Evolutionary conservation across 2,888 invertebrate genomes (phyloP).

Genomic region (Galeruca laticollis): DNA sequence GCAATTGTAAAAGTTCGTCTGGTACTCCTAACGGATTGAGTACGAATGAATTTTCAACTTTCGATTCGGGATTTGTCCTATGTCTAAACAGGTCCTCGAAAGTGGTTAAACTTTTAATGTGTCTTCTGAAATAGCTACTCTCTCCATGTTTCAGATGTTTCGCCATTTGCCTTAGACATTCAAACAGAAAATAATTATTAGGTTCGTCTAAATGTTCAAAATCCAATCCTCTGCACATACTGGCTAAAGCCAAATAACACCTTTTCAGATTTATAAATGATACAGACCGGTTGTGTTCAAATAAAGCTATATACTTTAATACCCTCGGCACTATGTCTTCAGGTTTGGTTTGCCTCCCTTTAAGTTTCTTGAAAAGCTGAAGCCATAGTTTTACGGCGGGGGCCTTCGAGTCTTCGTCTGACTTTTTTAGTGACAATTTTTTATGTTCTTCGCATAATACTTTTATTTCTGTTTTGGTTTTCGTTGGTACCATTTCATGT

Average conservation of each 20-base stretch:
- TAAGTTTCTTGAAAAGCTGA: conserved; percentile 51
- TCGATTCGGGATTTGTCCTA: conserved; percentile 21
- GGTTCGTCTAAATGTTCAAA: conserved; percentile 43
- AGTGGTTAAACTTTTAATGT: conserved; percentile 39
- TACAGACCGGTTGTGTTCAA: conserved; percentile 53
- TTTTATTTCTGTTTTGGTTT: conserved; percentile 55
- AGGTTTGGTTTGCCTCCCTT: conserved; percentile 37
- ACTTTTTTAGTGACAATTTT: conserved; percentile 47
- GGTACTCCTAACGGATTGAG: conserved; percentile 48
- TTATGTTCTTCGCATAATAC: conserved; percentile 56
- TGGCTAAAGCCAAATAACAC: conserved; percentile 48
- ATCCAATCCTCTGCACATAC: conserved; percentile 46
- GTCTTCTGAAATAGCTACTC: conserved; percentile 34
- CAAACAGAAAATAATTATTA: conserved; percentile 47
- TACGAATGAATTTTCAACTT: conserved; percentile 18
- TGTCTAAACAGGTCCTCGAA: conserved; percentile 37
- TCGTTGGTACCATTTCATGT: conserved; percentile 55
- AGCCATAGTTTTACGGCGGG: conserved; percentile 60
- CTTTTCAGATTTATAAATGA: conserved; percentile 52
- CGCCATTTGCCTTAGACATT: conserved; percentile 48
- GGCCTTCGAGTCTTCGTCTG: conserved; percentile 38
- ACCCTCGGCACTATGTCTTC: conserved; percentile 56
- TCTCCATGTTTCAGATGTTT: conserved; percentile 41
- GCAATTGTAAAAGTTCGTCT: conserved; percentile 38
- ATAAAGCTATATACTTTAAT: conserved; percentile 62